Conservation (phyloP, 2,113 vertebrate species). For the Erinaceus europaeus region DNA sequence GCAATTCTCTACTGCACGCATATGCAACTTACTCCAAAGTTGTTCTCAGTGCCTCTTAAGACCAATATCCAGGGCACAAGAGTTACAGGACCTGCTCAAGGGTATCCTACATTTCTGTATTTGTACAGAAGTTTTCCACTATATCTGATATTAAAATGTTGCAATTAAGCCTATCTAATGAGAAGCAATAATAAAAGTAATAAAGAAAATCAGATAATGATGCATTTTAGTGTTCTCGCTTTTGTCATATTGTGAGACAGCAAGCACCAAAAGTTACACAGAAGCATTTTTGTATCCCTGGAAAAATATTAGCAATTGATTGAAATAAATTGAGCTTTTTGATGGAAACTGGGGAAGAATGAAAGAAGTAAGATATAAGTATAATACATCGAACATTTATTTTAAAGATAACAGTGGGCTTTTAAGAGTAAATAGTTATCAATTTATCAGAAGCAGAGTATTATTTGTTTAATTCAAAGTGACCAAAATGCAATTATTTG, state of each 20-base stretch:
- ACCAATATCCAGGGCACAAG: not conserved
- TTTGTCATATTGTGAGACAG: not conserved
- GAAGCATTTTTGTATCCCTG: not conserved
- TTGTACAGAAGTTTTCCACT: not conserved
- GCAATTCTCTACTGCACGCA: not conserved
- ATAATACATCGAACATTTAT: not conserved
- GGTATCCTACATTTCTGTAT: not conserved
- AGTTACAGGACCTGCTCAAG: not conserved
- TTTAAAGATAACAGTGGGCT: not conserved
- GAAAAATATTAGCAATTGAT: not conserved
- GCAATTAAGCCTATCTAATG: not conserved
- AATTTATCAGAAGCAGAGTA: not conserved
- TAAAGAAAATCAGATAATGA: not conserved
- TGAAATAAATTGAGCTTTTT: not conserved
- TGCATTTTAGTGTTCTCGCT: not conserved
- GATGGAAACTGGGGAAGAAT: not conserved
- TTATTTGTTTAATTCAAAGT: not conserved
- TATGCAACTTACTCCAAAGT: not conserved
- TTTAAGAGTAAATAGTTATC: not conserved
- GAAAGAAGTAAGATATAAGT: not conserved
- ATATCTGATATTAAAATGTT: not conserved
- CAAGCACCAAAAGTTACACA: not conserved
- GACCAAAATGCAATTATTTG: not conserved
- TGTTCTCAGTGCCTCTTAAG: not conserved
- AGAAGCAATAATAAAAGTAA: slow-evolving; percentile 7